These are phyloP conservation scores for Euspilapteryx auroguttella DNA, from an alignment of 2,888 invertebrate genomes.

Conservation along the genomic window DNA sequence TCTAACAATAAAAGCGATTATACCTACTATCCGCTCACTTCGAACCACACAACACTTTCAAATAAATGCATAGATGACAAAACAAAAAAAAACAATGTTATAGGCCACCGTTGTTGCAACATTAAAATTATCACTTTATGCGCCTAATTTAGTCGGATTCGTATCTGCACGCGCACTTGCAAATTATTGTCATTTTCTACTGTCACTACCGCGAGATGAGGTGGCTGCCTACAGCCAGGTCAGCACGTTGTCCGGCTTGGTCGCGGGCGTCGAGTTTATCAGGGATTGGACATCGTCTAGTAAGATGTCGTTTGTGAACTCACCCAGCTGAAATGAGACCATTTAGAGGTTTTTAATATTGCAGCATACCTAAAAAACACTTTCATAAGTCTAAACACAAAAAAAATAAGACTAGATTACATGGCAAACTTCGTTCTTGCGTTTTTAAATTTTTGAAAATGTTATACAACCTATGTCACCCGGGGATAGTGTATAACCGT, in stretches of 20 bases:
- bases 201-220: too few species aligned
- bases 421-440: too few species aligned
- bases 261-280: constrained; percentile 83
- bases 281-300: constrained; percentile 88
- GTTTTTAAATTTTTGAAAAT: too few species aligned
- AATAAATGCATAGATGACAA: constrained; percentile 52
- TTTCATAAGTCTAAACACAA: too few species aligned
- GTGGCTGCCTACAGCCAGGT: constrained; percentile 73
- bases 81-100: constrained; percentile 16
- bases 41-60: constrained; percentile 7
- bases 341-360: too few species aligned
- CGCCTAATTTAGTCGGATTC: too few species aligned
- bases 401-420: too few species aligned
- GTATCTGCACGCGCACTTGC: constrained; percentile 32
- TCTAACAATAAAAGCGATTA: too few species aligned
- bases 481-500: too few species aligned
- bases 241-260: constrained; percentile 83
- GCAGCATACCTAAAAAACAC: too few species aligned
- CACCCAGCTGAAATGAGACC: constrained; percentile 78
- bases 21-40: background rate
- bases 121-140: constrained; percentile 1
- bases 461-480: too few species aligned
- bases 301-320: constrained; percentile 84
- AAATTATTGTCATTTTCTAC: constrained; percentile 42
- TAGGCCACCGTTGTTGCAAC: constrained; percentile 5